A percentile compares a stretch with the other conserved stretches of the same genome.
phyloP scores from a whole-genome alignment of 2,888 invertebrate genomes.

The Tetramorium bicarinatum region DNA sequence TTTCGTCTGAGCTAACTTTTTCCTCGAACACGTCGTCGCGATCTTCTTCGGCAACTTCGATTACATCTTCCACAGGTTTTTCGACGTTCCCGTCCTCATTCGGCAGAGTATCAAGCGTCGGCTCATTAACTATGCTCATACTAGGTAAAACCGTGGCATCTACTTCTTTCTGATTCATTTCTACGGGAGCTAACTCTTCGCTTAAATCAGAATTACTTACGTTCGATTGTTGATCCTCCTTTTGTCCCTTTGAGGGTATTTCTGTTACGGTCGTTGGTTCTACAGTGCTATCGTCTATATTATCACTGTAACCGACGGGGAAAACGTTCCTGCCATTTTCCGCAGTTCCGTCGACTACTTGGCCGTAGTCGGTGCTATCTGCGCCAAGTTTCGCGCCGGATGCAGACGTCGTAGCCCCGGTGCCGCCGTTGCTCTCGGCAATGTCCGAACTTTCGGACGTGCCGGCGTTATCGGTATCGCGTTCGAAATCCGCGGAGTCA shows the following conservation, averaged over 20 bases:
- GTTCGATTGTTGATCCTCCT: slow-evolving; percentile 23
- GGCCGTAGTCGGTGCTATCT: slow-evolving; percentile 15
- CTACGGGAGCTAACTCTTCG: slow-evolving; percentile 15
- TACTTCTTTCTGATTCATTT: background rate
- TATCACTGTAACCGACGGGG: slow-evolving; percentile 41
- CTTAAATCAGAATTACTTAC: slow-evolving; percentile 60
- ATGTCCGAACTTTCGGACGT: slow-evolving; percentile 47
- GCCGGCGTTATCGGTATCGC: slow-evolving; percentile 25
- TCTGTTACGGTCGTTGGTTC: slow-evolving; percentile 34
- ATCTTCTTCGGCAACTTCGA: background rate
- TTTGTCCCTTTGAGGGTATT: background rate
- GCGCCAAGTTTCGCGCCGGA: slow-evolving; percentile 27
- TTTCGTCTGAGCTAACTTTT: background rate
- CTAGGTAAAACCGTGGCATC: background rate
- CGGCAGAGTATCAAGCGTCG: background rate
- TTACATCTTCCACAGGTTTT: background rate
- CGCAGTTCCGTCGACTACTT: slow-evolving; percentile 33
- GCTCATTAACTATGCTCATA: background rate
- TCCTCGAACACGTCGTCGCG: background rate
- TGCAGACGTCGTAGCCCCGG: slow-evolving; percentile 19
- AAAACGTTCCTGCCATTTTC: slow-evolving; percentile 28
- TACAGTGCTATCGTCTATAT: slow-evolving; percentile 38
- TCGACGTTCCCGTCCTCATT: background rate
- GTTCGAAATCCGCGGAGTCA: slow-evolving; percentile 19
- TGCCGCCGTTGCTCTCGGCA: slow-evolving; percentile 15